Base-by-base conservation (phyloP, 2,888 invertebrate genomes). In the Trileptium ribeirensis region DNA sequence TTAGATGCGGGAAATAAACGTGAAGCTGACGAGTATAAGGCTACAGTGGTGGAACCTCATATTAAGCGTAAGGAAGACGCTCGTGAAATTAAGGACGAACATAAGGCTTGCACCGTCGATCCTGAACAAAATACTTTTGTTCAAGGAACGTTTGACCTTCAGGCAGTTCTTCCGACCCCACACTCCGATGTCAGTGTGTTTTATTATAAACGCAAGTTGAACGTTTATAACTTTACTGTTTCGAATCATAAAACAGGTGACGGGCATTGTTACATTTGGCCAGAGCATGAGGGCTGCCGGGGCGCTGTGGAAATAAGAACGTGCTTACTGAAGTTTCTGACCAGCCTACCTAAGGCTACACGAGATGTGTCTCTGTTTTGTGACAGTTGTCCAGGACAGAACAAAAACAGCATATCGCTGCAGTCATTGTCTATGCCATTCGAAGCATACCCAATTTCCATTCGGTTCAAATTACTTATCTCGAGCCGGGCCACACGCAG, bases 161-260 rank as follows among this genome's bases (percentile, higher is more conserved):
- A 77, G 39, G 34, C 77, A 15, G 37, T 77, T 2, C 37, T 77
- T 8, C 39, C 34, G 24, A 77, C 77, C 8, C 77, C 77, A 31
- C 31, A 31, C 29, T 77, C 77, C 37, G 8, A 79, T 8, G 78
- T 79, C 37, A 78, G 75, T 29, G 15, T 34, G n/a, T 78, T 79
- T 34, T 79, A 79, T 38, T 79, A n/a, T n/a, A n/a, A n/a, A n/a
- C n/a, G n/a, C n/a, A n/a, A n/a, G n/a, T n/a, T n/a, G n/a, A n/a
- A n/a, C 8, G 70, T 75, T n/a, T 79, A 79, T 77, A 79, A 79
- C 37, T 78, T 79, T 19, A 79, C 79, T 8, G 31, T 79, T 24
- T 79, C 3, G 8, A 31, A 77, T 8, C n/a, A 77, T 3, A 64
- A 15, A 8, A 79, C 8, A 31, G 24, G 24, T 15, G 80, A 79